Evolutionary conservation across 2,888 invertebrate genomes (phyloP).

Genomic region (Dysmachus trigonus): DNA sequence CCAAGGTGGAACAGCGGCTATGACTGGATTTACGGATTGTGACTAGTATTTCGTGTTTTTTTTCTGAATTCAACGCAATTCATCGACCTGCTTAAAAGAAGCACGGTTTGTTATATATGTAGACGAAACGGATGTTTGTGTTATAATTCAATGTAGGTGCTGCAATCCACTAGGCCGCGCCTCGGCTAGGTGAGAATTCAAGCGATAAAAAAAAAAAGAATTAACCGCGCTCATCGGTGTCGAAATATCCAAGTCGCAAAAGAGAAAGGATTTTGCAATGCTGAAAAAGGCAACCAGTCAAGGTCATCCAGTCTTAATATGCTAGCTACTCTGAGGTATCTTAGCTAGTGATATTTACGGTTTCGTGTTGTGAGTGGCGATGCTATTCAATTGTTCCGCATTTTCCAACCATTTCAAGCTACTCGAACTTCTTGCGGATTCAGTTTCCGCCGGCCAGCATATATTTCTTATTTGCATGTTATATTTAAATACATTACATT

Average conservation of each 20-base stretch:
- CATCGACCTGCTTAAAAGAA: neutral
- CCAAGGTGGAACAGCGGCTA: neutral
- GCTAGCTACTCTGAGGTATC: neutral
- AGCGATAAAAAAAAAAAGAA: neutral
- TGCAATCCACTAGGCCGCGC: neutral
- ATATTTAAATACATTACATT: neutral
- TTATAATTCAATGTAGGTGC: neutral
- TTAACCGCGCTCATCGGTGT: neutral
- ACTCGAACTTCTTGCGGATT: neutral
- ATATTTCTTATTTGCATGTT: neutral
- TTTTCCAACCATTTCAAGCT: neutral
- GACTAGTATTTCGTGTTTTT: neutral
- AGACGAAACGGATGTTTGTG: neutral
- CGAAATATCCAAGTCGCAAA: neutral
- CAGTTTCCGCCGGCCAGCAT: neutral
- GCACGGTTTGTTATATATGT: neutral
- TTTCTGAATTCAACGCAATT: neutral
- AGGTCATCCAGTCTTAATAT: slow-evolving; percentile 32
- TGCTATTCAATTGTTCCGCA: neutral
- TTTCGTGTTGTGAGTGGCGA: neutral
- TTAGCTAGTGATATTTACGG: neutral
- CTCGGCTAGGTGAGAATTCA: neutral
- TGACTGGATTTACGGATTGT: neutral
- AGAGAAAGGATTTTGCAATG: slow-evolving; percentile 41
- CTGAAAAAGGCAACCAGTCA: slow-evolving; percentile 37